These are phyloP conservation scores for Botia kubotai DNA, from an alignment of 2,797 vertebrate species.

Conservation along the genomic window DNA sequence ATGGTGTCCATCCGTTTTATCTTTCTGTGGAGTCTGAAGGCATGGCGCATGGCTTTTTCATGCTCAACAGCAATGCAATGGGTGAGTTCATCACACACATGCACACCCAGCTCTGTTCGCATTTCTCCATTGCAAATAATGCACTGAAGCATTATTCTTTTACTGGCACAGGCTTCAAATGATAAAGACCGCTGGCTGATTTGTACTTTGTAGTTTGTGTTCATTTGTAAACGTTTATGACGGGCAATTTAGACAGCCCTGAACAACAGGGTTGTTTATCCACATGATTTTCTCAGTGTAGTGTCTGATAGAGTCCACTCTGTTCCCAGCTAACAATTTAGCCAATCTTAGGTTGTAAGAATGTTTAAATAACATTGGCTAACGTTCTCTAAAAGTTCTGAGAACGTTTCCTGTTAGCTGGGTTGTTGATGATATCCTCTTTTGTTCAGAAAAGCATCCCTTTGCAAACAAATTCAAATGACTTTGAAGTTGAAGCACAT, in stretches of 20 bases:
- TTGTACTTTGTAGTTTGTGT: background rate
- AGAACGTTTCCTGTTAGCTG: no score
- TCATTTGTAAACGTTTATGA: slow-evolving; percentile 10
- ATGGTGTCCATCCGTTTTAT: slow-evolving; percentile 89
- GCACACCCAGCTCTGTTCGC: background rate
- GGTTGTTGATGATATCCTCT: no score
- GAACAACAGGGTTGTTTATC: background rate
- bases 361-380: background rate
- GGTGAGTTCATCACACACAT: slow-evolving; percentile 44
- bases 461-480: background rate
- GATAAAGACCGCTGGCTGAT: background rate
- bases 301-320: no score
- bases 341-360: no score
- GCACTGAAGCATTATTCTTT: background rate
- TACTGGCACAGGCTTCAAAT: background rate
- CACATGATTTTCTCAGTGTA: no score
- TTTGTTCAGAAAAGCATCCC: no score
- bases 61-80: slow-evolving; percentile 88
- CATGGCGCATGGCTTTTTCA: slow-evolving; percentile 85
- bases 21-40: slow-evolving; percentile 84
- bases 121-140: background rate
- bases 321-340: no score
- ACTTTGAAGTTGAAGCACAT: background rate
- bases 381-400: no score
- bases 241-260: background rate